phyloP scores from a whole-genome alignment of 2,888 invertebrate species.

The Callosobruchus maculatus region DNA sequence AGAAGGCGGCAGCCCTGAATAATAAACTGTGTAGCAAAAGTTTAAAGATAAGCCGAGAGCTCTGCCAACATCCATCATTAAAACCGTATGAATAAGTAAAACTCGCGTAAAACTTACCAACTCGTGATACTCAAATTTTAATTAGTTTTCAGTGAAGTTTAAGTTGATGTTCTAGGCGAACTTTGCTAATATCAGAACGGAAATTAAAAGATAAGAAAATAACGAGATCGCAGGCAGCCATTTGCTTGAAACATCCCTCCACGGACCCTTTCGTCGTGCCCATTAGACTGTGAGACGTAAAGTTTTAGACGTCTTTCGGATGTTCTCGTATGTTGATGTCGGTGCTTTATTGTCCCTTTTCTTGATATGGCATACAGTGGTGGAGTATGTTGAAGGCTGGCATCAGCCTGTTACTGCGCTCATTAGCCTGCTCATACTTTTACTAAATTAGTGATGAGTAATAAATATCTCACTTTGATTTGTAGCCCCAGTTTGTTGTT shows the following conservation, averaged over 20 bases:
- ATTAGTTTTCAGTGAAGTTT: slow-evolving; percentile 45
- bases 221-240: slow-evolving; percentile 25
- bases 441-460: neutral
- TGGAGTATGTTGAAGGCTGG: neutral
- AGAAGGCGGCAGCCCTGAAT: neutral
- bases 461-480: no score
- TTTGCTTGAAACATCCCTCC: slow-evolving; percentile 20
- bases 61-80: neutral
- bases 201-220: slow-evolving; percentile 50
- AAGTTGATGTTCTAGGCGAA: slow-evolving; percentile 26
- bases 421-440: neutral
- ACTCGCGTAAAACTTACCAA: slow-evolving; percentile 45
- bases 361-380: neutral
- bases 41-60: neutral
- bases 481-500: no score
- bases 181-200: slow-evolving; percentile 45
- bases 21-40: neutral
- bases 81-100: slow-evolving; percentile 46
- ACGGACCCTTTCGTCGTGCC: slow-evolving; percentile 5
- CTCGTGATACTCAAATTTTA: slow-evolving; percentile 47
- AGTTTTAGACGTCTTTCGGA: slow-evolving; percentile 17
- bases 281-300: slow-evolving; percentile 1
- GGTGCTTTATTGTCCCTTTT: neutral
- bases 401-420: neutral
- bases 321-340: neutral